These are phyloP conservation scores for Drosophila histrio DNA, from an alignment of 2,888 invertebrate genomes.

Conservation along the genomic window DNA sequence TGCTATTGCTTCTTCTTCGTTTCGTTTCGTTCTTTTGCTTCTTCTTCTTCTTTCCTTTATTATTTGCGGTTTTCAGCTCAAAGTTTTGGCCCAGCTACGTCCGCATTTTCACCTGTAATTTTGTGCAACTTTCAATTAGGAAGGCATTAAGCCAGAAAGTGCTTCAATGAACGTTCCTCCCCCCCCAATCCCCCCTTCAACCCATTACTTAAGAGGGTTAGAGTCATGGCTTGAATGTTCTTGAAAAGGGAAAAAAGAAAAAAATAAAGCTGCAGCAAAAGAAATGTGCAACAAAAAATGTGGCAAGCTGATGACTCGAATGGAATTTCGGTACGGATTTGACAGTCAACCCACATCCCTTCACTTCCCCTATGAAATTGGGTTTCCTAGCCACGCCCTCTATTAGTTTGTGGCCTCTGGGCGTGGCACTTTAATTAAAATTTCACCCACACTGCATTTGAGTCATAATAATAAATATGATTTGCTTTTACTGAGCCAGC, in stretches of 20 bases:
- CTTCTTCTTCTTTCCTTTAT: conserved; percentile 54
- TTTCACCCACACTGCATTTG: conserved; percentile 52
- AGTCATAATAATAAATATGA: conserved; percentile 52
- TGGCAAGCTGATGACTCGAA: conserved; percentile 53
- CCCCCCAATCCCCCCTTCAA: not conserved
- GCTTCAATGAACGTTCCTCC: conserved; percentile 45
- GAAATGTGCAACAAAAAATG: conserved; percentile 46
- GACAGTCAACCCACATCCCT: conserved; percentile 33
- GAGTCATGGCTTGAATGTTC: conserved; percentile 18
- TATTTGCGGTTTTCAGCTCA: conserved; percentile 67
- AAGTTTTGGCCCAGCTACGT: conserved; percentile 25
- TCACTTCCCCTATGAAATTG: conserved; percentile 28
- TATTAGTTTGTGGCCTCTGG: conserved; percentile 51
- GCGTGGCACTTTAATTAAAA: conserved; percentile 73
- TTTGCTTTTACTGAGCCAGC: conserved; percentile 31
- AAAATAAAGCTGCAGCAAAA: conserved; percentile 27
- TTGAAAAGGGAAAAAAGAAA: conserved; percentile 46
- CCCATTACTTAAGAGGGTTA: not conserved
- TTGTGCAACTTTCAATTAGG: conserved; percentile 76
- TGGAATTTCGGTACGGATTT: conserved; percentile 43
- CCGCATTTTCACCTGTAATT: conserved; percentile 49
- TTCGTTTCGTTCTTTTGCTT: conserved; percentile 32
- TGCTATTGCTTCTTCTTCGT: conserved; percentile 20
- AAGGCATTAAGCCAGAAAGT: conserved; percentile 78
- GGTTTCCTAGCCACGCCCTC: conserved; percentile 25